These are phyloP conservation scores for Toxotes lorentzi DNA, from an alignment of 2,797 vertebrate genomes.

Conservation along the genomic window DNA sequence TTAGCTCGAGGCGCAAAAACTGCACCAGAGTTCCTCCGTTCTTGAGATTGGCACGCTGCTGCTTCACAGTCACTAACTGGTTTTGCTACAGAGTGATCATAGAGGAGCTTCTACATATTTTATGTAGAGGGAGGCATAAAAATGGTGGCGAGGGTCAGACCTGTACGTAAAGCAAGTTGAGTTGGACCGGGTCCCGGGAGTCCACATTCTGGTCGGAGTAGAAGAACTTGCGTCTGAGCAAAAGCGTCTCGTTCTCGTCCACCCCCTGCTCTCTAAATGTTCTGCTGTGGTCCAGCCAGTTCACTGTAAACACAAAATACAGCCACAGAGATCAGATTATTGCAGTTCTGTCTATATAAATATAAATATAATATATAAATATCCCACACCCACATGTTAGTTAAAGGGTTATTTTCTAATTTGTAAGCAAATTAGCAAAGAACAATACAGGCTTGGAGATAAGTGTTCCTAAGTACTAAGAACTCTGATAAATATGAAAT, in stretches of 20 bases:
- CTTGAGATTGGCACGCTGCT: neutral
- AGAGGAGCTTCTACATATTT: neutral
- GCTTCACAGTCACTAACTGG: neutral
- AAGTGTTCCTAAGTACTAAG: neutral
- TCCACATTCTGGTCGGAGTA: slow-evolving; percentile 99
- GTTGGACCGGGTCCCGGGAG: slow-evolving; percentile 96
- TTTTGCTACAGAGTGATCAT: slow-evolving; percentile 5
- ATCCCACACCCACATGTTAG: neutral
- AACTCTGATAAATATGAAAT: neutral
- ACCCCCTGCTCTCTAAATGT: slow-evolving; percentile 98
- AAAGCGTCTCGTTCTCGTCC: slow-evolving; percentile 94
- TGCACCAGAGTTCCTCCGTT: neutral
- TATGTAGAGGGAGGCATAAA: neutral
- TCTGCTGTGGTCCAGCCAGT: slow-evolving; percentile 99
- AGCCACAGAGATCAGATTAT: neutral
- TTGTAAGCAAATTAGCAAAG: neutral
- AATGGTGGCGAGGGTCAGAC: slow-evolving; percentile 35
- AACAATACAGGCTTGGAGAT: neutral
- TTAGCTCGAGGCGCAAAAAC: neutral
- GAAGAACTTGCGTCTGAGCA: slow-evolving; percentile 97
- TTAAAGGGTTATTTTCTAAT: neutral
- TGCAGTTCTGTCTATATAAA: neutral
- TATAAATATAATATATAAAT: neutral
- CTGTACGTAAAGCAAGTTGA: slow-evolving; percentile 92
- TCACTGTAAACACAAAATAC: slow-evolving; percentile 84